A percentile compares a stretch with the other conserved stretches of the same genome.
Evolutionary conservation across 1,140 invertebrate species (phyloP).

Genomic region (Ganaspis sp.): DNA sequence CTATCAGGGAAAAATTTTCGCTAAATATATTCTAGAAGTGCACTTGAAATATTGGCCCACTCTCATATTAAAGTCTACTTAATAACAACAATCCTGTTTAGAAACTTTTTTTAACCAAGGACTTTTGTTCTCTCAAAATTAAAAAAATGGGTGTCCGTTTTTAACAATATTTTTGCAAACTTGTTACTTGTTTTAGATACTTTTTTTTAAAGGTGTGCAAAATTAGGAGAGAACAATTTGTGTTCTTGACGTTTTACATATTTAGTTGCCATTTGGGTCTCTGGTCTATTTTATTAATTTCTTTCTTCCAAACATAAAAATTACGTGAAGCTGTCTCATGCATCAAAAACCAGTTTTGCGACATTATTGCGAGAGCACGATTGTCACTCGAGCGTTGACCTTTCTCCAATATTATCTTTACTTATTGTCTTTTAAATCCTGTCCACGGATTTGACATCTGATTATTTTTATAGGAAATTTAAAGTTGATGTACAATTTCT

Average conservation of each 20-base stretch:
- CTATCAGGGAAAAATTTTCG: conserved; percentile 15
- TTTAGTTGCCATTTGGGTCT: neutral
- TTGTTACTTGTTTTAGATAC: too few species aligned
- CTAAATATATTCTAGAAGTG: conserved; percentile 27
- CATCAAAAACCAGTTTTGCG: neutral
- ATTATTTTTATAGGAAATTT: too few species aligned
- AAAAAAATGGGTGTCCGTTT: neutral
- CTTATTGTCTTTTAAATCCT: neutral
- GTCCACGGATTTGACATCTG: neutral
- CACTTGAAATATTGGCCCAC: conserved; percentile 25
- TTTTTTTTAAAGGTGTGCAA: too few species aligned
- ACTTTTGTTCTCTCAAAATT: neutral
- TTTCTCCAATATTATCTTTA: neutral
- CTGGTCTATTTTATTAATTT: neutral
- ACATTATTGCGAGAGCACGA: neutral
- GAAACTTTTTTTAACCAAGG: neutral
- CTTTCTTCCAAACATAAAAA: neutral
- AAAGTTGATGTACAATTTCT: too few species aligned
- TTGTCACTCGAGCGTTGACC: conserved; percentile 6
- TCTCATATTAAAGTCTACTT: conserved; percentile 16
- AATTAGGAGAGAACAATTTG: too few species aligned
- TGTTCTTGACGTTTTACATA: neutral
- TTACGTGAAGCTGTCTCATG: neutral
- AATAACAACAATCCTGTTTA: neutral
- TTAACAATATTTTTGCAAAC: too few species aligned